Evolutionary conservation across 1,140 invertebrate species (phyloP), one percentile per base, ranked within the genome.

Genomic region (Drosophila lowei): DNA sequence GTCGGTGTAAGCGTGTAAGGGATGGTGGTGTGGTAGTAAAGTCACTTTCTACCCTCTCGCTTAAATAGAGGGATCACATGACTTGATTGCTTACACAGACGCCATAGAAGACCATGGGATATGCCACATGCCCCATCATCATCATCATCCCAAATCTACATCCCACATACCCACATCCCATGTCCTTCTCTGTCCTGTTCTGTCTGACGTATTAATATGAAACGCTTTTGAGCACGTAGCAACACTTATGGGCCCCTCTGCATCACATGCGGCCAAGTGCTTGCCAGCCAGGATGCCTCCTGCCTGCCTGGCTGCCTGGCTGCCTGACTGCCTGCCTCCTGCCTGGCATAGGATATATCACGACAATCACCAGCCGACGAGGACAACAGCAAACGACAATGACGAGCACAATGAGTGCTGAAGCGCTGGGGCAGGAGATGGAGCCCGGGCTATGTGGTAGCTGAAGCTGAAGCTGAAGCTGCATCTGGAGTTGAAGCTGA

Each of bases 171-270:
- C 16, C 15, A 11, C 8, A 23, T 21, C 4, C 21, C 15, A 3
- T 30, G 9, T 34, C 9, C 9, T 34, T 11, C 34, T 34, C 34
- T 6, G 6, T 72, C 16, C 70, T 56, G 30, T 15, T 53, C 75
- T 75, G 66, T 79, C 74, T 84, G 75, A 79, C 84, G 83, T 88
- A 88, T 88, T 88, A 88, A 88, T 88, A 88, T 88, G 83, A 88
- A 88, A 79, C 83, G 83, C 83, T 88, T 88, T 88, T 88, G 83
- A 88, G 83, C 83, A 88, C 83, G 83, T 88, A 88, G 83, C 75
- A 81, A 88, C 83, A 88, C 83, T 88, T 88, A 88, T 83, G 83
- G 11, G 66, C 57, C 83, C 68, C 70, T 64, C 68, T 63, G 70
- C 55, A 38, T 38, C 34, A 38, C 34, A 38, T 38, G 34, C 34